phyloP scores from a whole-genome alignment of 2,888 invertebrate species.

The Galeopsomyia nigrocyanea region DNA sequence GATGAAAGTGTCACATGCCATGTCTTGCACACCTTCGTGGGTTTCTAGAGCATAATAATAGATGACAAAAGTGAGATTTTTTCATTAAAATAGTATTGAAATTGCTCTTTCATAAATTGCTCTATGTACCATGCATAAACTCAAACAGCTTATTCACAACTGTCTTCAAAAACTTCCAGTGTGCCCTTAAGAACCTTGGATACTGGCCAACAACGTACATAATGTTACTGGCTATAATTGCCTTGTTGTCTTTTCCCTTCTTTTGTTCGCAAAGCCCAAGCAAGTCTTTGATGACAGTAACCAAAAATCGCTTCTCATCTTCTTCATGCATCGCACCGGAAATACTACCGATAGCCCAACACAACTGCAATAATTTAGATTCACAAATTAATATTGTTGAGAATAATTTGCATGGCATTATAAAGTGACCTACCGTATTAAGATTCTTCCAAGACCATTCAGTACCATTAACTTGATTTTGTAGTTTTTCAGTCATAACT shows the following conservation, averaged over 20 bases:
- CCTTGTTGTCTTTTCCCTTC: constrained; percentile 99
- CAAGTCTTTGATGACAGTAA: constrained; percentile 98
- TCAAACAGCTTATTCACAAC: constrained; percentile 99
- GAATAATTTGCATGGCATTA: background rate
- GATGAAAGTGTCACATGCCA: constrained; percentile 99
- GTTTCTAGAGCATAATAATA: constrained; percentile 77
- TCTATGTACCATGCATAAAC: constrained; percentile 97
- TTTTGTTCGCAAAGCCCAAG: constrained; percentile 98
- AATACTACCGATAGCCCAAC: constrained; percentile 99
- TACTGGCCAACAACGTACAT: constrained; percentile 99
- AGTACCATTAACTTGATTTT: constrained; percentile 97
- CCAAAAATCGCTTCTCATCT: constrained; percentile 98
- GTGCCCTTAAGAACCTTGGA: constrained; percentile 97
- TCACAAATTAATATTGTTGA: constrained; percentile 16
- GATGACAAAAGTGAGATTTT: constrained; percentile 1
- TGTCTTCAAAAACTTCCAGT: constrained; percentile 99
- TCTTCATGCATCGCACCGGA: constrained; percentile 99
- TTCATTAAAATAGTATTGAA: no score
- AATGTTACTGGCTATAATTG: constrained; percentile 99
- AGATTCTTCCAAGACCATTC: constrained; percentile 99
- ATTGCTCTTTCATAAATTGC: background rate
- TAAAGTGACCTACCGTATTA: constrained; percentile 79
- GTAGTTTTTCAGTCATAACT: constrained; percentile 98
- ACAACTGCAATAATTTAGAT: constrained; percentile 71
- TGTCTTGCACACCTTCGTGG: constrained; percentile 99